phyloP scores from a whole-genome alignment of 1,140 invertebrate species.

The Dreissena rostriformis region DNA sequence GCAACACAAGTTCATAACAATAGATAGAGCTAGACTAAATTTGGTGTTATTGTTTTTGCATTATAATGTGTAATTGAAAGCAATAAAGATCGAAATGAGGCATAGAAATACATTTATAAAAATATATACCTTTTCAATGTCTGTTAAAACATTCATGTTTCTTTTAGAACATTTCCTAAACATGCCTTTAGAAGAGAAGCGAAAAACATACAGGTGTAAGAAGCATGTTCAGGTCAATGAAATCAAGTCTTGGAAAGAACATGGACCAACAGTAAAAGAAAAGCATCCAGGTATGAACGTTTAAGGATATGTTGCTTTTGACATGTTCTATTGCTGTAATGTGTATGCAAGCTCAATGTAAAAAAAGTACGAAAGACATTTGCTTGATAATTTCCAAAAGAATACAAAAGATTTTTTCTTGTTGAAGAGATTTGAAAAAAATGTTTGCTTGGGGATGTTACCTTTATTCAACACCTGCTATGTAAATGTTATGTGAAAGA shows the following conservation, averaged over 20 bases:
- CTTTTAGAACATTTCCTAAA: slow-evolving; percentile 63
- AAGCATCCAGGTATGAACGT: slow-evolving; percentile 19
- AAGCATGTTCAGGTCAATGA: slow-evolving; percentile 80
- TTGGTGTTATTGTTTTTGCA: too few species aligned
- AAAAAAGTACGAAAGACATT: not conserved
- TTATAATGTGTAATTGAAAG: too few species aligned
- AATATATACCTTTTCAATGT: too few species aligned
- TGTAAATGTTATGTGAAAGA: too few species aligned
- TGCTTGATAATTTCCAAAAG: not conserved
- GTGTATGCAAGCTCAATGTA: not conserved
- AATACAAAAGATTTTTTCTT: not conserved
- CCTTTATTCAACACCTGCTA: too few species aligned
- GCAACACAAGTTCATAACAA: too few species aligned
- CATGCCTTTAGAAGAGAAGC: slow-evolving; percentile 82
- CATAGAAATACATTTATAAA: too few species aligned
- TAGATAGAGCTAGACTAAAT: too few species aligned
- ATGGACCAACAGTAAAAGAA: slow-evolving; percentile 52
- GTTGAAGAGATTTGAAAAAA: not conserved
- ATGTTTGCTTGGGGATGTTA: too few species aligned
- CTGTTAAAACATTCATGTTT: too few species aligned
- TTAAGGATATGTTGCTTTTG: slow-evolving; percentile 2
- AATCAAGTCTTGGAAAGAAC: slow-evolving; percentile 85
- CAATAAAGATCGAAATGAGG: too few species aligned
- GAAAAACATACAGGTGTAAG: slow-evolving; percentile 82
- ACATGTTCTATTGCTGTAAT: not conserved